phyloP scores from a whole-genome alignment of 2,797 vertebrate species.

The Fratercula arctica region DNA sequence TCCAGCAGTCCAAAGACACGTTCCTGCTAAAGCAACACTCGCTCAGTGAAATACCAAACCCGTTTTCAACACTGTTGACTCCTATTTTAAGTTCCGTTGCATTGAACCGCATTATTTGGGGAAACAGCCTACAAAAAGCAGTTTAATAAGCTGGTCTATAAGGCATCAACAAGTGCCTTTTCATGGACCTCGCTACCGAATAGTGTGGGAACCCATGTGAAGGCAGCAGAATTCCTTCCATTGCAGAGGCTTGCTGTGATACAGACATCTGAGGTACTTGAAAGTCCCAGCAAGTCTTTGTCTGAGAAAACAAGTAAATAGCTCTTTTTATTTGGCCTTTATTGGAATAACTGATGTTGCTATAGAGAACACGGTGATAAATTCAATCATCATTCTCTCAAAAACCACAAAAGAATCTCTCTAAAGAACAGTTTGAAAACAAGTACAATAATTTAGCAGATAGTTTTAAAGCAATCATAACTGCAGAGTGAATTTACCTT shows the following conservation, averaged over 20 bases:
- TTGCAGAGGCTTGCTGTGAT: neutral
- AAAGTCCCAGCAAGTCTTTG: slow-evolving; percentile 48
- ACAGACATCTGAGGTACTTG: slow-evolving; percentile 17
- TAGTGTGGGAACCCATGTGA: neutral
- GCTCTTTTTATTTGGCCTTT: slow-evolving; percentile 51
- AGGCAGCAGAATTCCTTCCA: neutral
- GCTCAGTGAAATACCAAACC: neutral
- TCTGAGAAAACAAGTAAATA: slow-evolving; percentile 58
- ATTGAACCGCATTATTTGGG: neutral
- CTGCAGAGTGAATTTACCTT: neutral
- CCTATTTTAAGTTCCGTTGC: neutral
- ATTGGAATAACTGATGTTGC: slow-evolving; percentile 58
- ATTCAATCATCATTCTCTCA: slow-evolving; percentile 8
- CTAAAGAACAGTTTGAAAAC: neutral
- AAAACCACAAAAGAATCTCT: slow-evolving; percentile 21
- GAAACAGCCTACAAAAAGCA: neutral
- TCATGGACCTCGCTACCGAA: neutral
- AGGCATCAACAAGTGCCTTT: neutral
- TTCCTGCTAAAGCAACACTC: neutral
- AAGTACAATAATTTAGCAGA: neutral
- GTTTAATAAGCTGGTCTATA: neutral
- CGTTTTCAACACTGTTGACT: neutral
- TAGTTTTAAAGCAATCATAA: neutral
- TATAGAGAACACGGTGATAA: slow-evolving; percentile 30
- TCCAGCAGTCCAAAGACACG: neutral